Conservation (phyloP, 2,888 invertebrate genomes). For the Thereva unica region DNA sequence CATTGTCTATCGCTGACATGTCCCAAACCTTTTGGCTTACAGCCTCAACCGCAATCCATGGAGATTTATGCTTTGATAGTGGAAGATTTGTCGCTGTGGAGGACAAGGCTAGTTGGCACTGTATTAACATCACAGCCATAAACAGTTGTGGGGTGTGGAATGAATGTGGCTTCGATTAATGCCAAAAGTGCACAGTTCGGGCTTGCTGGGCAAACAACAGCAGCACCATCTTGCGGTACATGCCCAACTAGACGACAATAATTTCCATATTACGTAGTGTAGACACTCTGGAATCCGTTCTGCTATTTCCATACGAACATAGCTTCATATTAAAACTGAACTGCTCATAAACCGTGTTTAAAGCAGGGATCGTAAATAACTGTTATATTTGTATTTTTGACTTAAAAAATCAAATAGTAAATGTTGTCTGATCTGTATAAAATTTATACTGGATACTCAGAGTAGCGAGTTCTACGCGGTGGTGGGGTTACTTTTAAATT, state of each 20-base stretch:
- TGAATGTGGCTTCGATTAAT: slow-evolving; percentile 24
- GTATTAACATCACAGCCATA: slow-evolving; percentile 27
- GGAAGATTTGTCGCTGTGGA: slow-evolving; percentile 17
- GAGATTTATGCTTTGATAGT: slow-evolving; percentile 20
- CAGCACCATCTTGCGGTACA: slow-evolving; percentile 28
- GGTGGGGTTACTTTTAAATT: too few relatives aligned
- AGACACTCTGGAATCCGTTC: slow-evolving; percentile 18
- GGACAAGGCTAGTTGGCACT: slow-evolving; percentile 19
- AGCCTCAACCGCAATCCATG: slow-evolving; percentile 10
- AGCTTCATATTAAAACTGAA: slow-evolving; percentile 19
- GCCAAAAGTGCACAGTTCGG: slow-evolving; percentile 14
- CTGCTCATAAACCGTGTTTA: too few relatives aligned
- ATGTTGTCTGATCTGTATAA: too few relatives aligned
- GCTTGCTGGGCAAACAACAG: slow-evolving; percentile 17
- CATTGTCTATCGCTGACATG: background rate
- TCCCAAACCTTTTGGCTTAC: background rate
- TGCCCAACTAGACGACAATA: slow-evolving; percentile 25
- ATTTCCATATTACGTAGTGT: slow-evolving; percentile 10
- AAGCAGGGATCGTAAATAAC: too few relatives aligned
- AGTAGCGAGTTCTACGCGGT: too few relatives aligned
- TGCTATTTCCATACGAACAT: slow-evolving; percentile 26
- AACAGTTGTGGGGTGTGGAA: slow-evolving; percentile 15
- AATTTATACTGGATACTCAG: too few relatives aligned
- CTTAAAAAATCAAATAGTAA: too few relatives aligned
- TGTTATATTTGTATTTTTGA: too few relatives aligned